Evolutionary conservation across 1,140 invertebrate species (phyloP), one percentile per base, ranked within the genome.

Genomic region (Listronotus bonariensis): DNA sequence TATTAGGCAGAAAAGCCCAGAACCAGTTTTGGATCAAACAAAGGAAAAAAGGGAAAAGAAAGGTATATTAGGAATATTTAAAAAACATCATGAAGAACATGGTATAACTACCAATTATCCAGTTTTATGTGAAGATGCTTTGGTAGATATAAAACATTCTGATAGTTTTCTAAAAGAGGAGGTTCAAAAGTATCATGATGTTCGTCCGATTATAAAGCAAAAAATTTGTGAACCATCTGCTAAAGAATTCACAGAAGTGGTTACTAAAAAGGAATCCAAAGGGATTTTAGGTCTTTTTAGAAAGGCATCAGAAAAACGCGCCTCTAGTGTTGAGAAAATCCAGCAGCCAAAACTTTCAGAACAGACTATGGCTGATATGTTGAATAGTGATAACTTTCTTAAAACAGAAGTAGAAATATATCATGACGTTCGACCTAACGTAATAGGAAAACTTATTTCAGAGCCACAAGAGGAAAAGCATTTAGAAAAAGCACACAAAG

Each of bases 321-420:
- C 20, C 1, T 17, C 38, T 17, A 62, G 51, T 20, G 15, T 26
- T 9, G 65, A 67, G 11, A 62, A 57, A 51, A 38, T 54, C 6
- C n/a, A 15, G 1, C 56, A 31, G 17, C 46, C 56, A 38, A 52
- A 66, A 67, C 36, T 72, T 11, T 71, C 72, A 10, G 67, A 70
- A 45, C 63, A 72, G 49, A 54, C 59, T 40, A 40, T 70, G 14
- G 51, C 69, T 41, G 57, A 71, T 36, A 73, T 74, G 67, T 32
- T 66, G 10, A 52, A 71, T 20, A 68, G 69, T 18, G 57, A 43
- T 32, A 46, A 63, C 34, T 73, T 74, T 41, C 57, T 74, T 12
- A 55, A 70, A 52, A 64, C 46, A 12, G 73, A 74, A 69, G 61
- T 74, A 7, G 36, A 52, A 52, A 65, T 52, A 18, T 73, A 70